Conservation (phyloP, 2,797 vertebrate genomes). For the Girardinus metallicus region DNA sequence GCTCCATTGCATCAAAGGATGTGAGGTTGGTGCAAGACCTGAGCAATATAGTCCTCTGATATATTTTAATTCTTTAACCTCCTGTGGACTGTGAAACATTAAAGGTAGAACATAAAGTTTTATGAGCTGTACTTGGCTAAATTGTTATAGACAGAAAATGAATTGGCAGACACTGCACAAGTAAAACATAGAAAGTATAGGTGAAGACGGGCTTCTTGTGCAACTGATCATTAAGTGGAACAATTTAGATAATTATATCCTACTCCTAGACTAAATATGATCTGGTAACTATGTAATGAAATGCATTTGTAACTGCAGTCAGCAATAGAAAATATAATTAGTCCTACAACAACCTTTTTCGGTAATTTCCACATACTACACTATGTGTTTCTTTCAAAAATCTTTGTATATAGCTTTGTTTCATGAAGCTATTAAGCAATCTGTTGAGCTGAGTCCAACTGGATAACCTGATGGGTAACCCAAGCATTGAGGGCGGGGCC, state of each 20-base stretch:
- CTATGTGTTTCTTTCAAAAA: constrained; percentile 13
- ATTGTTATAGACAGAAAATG: constrained; percentile 18
- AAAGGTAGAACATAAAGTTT: constrained; percentile 16
- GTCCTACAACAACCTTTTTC: background rate
- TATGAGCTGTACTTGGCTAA: constrained; percentile 35
- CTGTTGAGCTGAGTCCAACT: constrained; percentile 49
- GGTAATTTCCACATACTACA: constrained; percentile 7
- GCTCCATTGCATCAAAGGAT: constrained; percentile 96
- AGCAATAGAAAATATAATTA: background rate
- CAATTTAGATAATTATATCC: constrained; percentile 4
- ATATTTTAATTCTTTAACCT: constrained; percentile 17
- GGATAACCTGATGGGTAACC: constrained; percentile 72
- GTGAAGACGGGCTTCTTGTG: constrained; percentile 15
- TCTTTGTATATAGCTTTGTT: constrained; percentile 17
- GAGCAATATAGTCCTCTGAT: constrained; percentile 10
- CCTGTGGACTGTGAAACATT: constrained; percentile 12
- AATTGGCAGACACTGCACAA: constrained; percentile 22
- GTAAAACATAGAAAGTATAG: constrained; percentile 14
- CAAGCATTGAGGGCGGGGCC: constrained; percentile 53
- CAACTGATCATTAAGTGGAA: constrained; percentile 6
- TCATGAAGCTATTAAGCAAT: constrained; percentile 60
- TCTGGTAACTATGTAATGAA: constrained; percentile 8
- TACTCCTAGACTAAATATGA: constrained; percentile 14
- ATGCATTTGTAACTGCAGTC: background rate
- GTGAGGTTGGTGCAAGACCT: constrained; percentile 86